Conservation (phyloP, 2,888 invertebrate genomes). For the Leptinotarsa peninsularis region DNA sequence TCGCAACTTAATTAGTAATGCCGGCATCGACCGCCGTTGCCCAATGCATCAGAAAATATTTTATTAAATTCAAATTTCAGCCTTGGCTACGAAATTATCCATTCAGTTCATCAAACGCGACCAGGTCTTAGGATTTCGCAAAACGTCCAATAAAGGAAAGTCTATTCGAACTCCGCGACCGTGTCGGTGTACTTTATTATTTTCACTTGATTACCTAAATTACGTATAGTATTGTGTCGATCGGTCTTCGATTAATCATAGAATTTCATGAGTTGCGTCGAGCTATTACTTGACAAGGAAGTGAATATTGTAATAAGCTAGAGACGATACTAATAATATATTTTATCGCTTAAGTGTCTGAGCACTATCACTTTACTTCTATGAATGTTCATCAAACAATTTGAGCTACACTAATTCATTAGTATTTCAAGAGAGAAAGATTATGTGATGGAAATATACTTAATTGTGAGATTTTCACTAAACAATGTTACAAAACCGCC, state of each 20-base stretch:
- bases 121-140: constrained; percentile 40
- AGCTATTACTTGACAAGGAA: neutral
- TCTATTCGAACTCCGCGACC: constrained; percentile 26
- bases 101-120: constrained; percentile 35
- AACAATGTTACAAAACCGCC: too few species aligned
- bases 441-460: too few species aligned
- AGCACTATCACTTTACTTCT: too few species aligned
- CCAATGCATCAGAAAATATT: constrained; percentile 13
- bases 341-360: too few species aligned
- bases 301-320: neutral
- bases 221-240: constrained; percentile 11
- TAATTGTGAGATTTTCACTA: too few species aligned
- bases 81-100: constrained; percentile 34
- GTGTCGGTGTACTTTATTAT: constrained; percentile 10
- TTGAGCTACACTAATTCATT: too few species aligned
- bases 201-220: constrained; percentile 13
- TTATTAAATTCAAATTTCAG: constrained; percentile 26
- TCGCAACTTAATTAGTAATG: neutral
- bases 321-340: neutral
- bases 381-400: too few species aligned
- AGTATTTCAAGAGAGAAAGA: too few species aligned
- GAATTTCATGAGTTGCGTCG: constrained; percentile 3
- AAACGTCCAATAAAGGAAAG: constrained; percentile 46
- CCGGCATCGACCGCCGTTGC: neutral
- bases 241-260: constrained; percentile 10